Conservation (phyloP, 2,888 invertebrate genomes). For the Meiosimyza platycephala region DNA sequence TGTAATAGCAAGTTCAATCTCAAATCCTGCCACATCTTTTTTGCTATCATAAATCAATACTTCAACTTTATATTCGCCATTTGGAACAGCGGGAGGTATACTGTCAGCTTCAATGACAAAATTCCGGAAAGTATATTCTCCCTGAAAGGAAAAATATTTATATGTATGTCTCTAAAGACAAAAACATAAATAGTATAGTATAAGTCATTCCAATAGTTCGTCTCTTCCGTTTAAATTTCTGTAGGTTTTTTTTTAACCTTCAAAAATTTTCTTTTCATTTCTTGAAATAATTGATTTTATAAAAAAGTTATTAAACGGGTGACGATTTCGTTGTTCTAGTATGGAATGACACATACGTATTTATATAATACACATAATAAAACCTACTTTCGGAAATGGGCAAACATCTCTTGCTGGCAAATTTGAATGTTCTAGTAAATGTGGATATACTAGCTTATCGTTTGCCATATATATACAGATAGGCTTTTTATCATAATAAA, state of each 20-base stretch:
- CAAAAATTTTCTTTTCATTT: too few species aligned
- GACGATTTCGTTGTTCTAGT: background rate
- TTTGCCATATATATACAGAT: slow-evolving; percentile 53
- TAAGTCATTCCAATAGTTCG: background rate
- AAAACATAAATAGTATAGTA: background rate
- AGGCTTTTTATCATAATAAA: slow-evolving; percentile 50
- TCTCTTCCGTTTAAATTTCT: background rate
- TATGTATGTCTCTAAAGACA: too few species aligned
- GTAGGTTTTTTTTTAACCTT: too few species aligned
- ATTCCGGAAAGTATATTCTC: slow-evolving; percentile 50
- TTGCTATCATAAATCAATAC: slow-evolving; percentile 47
- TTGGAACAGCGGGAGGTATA: slow-evolving; percentile 51
- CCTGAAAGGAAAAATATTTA: slow-evolving; percentile 36
- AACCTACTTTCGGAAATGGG: slow-evolving; percentile 52
- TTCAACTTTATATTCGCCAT: slow-evolving; percentile 54
- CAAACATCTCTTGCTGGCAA: slow-evolving; percentile 52
- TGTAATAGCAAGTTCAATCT: slow-evolving; percentile 47
- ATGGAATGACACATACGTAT: background rate
- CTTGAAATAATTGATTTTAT: too few species aligned
- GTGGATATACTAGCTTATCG: slow-evolving; percentile 53
- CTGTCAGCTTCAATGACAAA: slow-evolving; percentile 54
- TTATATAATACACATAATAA: too few species aligned
- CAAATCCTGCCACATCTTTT: slow-evolving; percentile 48
- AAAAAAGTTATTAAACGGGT: too few species aligned
- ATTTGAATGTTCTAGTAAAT: slow-evolving; percentile 49